These are phyloP conservation scores for Ferrisia virgata DNA, from an alignment of 2,888 invertebrate species.

Conservation along the genomic window DNA sequence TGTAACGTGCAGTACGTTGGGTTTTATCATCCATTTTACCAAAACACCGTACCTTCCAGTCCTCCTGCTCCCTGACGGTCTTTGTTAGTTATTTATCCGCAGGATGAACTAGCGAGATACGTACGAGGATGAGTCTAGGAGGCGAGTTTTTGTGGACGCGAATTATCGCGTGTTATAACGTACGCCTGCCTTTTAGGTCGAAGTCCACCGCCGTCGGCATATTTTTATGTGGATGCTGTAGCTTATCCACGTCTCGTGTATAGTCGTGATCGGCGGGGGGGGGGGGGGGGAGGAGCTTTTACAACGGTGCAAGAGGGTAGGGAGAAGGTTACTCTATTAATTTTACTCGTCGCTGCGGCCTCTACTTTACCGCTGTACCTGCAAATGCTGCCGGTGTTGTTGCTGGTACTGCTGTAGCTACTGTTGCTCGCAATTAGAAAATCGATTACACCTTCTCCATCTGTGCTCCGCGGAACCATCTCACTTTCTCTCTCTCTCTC, in stretches of 20 bases:
- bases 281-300: neutral
- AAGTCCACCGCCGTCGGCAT: too few relatives aligned
- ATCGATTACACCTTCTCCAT: neutral
- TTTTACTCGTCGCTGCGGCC: neutral
- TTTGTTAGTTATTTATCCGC: neutral
- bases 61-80: neutral
- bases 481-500: too few relatives aligned
- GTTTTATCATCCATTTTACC: neutral
- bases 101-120: too few relatives aligned
- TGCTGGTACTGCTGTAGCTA: too few relatives aligned
- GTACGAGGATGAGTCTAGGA: too few relatives aligned
- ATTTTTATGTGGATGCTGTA: too few relatives aligned
- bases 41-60: neutral
- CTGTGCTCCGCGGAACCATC: too few relatives aligned
- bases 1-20: neutral
- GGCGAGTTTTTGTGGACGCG: neutral
- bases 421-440: neutral
- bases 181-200: neutral
- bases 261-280: too few relatives aligned
- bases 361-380: too few relatives aligned
- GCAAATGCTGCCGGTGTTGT: too few relatives aligned
- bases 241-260: too few relatives aligned
- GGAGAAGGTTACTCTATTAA: neutral
- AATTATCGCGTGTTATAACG: neutral
- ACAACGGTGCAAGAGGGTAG: too few relatives aligned